Percentiles rank a stretch among this genome's conserved stretches.
These are phyloP conservation scores for Gracilinanus agilis DNA, from an alignment of 2,113 vertebrate species.

Conservation along the genomic window DNA sequence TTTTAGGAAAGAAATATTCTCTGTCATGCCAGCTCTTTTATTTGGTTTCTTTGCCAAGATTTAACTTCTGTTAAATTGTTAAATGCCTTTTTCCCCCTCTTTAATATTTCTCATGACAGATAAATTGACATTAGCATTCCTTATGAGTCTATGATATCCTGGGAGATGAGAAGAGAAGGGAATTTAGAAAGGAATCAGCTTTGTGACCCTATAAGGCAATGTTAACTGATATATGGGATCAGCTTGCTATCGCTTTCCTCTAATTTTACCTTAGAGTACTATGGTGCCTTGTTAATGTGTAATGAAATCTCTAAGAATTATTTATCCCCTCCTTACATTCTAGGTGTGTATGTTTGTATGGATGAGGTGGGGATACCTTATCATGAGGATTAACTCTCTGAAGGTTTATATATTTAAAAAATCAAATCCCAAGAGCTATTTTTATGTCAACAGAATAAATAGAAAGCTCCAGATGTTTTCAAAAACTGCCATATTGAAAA, in stretches of 20 bases:
- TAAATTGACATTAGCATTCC: neutral
- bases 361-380: neutral
- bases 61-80: neutral
- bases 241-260: constrained; percentile 7
- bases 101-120: constrained; percentile 3
- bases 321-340: neutral
- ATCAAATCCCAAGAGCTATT: neutral
- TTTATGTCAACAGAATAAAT: neutral
- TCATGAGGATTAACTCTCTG: neutral
- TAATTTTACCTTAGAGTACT: constrained; percentile 17
- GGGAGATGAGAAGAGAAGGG: neutral
- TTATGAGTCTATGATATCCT: neutral
- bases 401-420: neutral
- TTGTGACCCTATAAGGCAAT: neutral
- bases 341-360: no score
- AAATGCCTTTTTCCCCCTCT: neutral
- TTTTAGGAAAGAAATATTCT: no score
- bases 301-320: neutral
- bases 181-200: neutral
- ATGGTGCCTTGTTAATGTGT: neutral
- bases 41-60: constrained; percentile 25
- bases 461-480: neutral
- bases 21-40: neutral
- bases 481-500: neutral
- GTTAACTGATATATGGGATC: neutral